Percentiles rank a stretch among this genome's conserved stretches.
Evolutionary conservation across 2,113 vertebrate species (phyloP).

Genomic region (Phalacrocorax aristotelis): DNA sequence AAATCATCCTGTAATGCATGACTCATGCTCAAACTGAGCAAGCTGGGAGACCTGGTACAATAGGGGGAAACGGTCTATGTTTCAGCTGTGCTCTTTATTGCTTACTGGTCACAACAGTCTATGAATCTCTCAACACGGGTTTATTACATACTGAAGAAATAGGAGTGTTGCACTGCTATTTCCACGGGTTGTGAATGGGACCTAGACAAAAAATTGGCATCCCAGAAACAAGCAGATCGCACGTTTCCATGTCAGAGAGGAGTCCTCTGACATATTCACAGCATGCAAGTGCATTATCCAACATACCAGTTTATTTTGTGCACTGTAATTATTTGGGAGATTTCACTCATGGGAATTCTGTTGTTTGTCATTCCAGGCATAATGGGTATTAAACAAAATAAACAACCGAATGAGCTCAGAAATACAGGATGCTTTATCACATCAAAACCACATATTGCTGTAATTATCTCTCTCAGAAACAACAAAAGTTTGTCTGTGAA

Average conservation of each 20-base stretch:
- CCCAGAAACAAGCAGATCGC: neutral
- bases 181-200: neutral
- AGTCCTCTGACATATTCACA: neutral
- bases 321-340: neutral
- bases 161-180: neutral
- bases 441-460: neutral
- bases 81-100: neutral
- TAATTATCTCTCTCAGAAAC: neutral
- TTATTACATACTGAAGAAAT: neutral
- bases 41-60: neutral
- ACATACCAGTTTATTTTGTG: neutral
- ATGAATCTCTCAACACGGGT: neutral
- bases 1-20: neutral
- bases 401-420: neutral
- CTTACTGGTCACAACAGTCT: neutral
- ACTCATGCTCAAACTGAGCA: neutral
- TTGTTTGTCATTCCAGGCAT: neutral
- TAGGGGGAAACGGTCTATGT: neutral
- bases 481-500: neutral
- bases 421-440: neutral
- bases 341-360: neutral
- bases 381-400: neutral
- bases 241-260: neutral
- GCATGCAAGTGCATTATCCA: neutral
- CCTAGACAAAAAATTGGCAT: neutral